Base-by-base conservation (phyloP, 1,140 invertebrate species). In the Achroia grisella region DNA sequence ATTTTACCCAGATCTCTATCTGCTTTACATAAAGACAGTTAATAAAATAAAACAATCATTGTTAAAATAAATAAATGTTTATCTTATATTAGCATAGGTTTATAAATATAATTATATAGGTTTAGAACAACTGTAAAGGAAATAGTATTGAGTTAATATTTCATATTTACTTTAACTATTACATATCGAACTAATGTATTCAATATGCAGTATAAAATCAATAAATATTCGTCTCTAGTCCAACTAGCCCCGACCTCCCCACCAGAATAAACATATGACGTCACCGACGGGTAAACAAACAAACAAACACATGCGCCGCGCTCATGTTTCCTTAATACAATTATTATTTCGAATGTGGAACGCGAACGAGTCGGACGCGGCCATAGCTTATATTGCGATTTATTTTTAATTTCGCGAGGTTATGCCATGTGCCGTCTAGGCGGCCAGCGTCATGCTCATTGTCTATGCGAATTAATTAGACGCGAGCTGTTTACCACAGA, bases 241-340 rank as follows among this genome's bases (percentile, higher is more conserved):
- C 50, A 42, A 41, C 23, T 31, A 5, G 12, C 60, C 75, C 74
- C 56, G 44, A 29, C 37, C 37, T 61, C 69, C 81, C 71, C 79
- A 71, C 77, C 74, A 86, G 86, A 87, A 86, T 87, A 87, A 87
- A 87, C 86, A 87, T 79, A 84, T 87, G 84, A 87, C 86, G 86
- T 87, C 86, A 86, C 65, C 72, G 71, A 53, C 73, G 75, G 71
- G 80, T 87, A 87, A 87, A 87, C 86, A 87, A 87, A 87, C 86
- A 87, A 87, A 86, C 86, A 87, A 87, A 86, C 84, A 87, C 86
- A 86, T 85, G 82, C 86, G 84, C 71, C 58, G 52, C 74, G 80
- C 78, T 86, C 83, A 83, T 85, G 81, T 85, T 83, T 85, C 81
- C 81, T 85, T 85, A 85, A 85, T 85, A 85, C 81, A 85, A 85